phyloP scores from a whole-genome alignment of 37 sponge, comb jelly and placozoan species.

The Ianthella basta region DNA sequence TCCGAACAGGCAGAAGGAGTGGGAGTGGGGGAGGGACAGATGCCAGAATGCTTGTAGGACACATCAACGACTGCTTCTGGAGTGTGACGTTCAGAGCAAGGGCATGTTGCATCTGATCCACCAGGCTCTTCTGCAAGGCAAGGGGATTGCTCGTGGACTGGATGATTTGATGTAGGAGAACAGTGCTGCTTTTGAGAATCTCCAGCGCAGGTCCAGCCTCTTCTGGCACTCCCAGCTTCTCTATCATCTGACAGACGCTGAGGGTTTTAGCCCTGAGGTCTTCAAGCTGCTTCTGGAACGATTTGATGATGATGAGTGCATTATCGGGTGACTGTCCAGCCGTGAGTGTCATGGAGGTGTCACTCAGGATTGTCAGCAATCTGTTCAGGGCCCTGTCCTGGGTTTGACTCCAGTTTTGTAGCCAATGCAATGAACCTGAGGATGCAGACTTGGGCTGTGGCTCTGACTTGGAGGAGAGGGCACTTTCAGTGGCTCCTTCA shows the following conservation, averaged over 20 bases:
- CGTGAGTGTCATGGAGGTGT: not conserved
- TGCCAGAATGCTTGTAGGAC: too few relatives aligned
- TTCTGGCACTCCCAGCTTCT: not conserved
- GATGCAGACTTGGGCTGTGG: too few relatives aligned
- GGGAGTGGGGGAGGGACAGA: too few relatives aligned
- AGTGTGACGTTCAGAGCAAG: not conserved
- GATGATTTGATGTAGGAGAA: not conserved
- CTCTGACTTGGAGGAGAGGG: too few relatives aligned
- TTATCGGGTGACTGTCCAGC: not conserved
- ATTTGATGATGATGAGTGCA: not conserved
- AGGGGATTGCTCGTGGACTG: not conserved
- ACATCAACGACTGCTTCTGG: not conserved
- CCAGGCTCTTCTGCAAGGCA: not conserved
- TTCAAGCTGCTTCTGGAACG: not conserved
- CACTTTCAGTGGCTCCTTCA: too few relatives aligned
- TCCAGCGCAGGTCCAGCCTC: not conserved
- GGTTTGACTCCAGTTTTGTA: too few relatives aligned
- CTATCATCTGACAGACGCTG: not conserved
- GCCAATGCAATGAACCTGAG: too few relatives aligned
- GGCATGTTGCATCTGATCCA: constrained; percentile 1
- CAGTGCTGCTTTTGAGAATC: not conserved
- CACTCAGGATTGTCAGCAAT: not conserved
- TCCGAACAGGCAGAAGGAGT: too few relatives aligned
- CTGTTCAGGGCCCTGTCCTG: not conserved
- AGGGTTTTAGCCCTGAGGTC: not conserved